Evolutionary conservation across 2,888 invertebrate species (phyloP).

Genomic region (Cataglyphis livida): DNA sequence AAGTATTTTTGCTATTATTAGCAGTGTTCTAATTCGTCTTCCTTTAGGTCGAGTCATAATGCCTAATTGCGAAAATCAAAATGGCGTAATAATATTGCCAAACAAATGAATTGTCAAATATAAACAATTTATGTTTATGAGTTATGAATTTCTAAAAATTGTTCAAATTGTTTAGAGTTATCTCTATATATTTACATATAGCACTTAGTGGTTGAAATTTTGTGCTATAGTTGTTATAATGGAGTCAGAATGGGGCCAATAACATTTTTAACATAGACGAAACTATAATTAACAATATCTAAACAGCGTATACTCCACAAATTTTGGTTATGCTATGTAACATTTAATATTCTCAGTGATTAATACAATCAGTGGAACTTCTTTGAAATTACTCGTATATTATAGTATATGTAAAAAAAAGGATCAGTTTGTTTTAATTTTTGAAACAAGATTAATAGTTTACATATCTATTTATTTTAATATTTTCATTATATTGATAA

Average conservation of each 20-base stretch:
- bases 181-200: constrained; percentile 19
- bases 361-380: neutral
- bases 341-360: neutral
- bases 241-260: constrained; percentile 44
- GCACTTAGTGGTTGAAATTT: constrained; percentile 30
- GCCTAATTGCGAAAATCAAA: constrained; percentile 29
- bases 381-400: neutral
- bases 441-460: constrained; percentile 17
- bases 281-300: constrained; percentile 24
- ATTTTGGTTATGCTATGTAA: constrained; percentile 2
- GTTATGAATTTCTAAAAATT: constrained; percentile 5
- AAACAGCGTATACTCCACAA: constrained; percentile 27
- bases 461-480: neutral
- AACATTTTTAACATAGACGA: constrained; percentile 34
- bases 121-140: neutral
- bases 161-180: constrained; percentile 22
- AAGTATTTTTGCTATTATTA: constrained; percentile 33
- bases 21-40: constrained; percentile 22
- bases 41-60: constrained; percentile 25
- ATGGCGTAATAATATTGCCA: constrained; percentile 8
- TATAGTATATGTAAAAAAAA: neutral
- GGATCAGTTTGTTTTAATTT: neutral
- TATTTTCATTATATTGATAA: neutral
- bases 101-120: neutral
- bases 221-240: constrained; percentile 31